Evolutionary conservation across 2,797 vertebrate genomes (phyloP).

Genomic region (Acrossocheilus wenchowensis): DNA sequence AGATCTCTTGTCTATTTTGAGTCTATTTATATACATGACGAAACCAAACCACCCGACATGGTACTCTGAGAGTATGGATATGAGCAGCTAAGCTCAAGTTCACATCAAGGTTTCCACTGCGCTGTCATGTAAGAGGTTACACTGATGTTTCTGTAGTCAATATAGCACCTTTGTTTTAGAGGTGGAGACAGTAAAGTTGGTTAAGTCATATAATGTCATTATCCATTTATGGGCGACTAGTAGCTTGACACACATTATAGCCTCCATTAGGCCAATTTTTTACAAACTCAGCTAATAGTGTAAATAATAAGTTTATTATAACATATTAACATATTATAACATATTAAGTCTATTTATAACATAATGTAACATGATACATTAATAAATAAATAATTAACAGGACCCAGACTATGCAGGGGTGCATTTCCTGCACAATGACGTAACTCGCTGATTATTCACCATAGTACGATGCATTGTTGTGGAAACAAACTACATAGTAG

Average conservation of each 20-base stretch:
- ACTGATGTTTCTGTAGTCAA: neutral
- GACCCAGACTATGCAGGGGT: neutral
- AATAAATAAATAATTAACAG: neutral
- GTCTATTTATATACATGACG: conserved; percentile 50
- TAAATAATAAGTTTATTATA: neutral
- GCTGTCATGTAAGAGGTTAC: neutral
- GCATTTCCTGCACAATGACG: too few relatives aligned
- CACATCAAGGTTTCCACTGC: conserved; percentile 12
- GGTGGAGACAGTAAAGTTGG: conserved; percentile 16
- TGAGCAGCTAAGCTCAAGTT: conserved; percentile 22
- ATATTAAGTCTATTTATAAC: neutral
- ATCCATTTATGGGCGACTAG: conserved; percentile 28
- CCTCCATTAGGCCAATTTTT: neutral
- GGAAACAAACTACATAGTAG: too few relatives aligned
- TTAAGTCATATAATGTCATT: conserved; percentile 22
- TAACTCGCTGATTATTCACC: neutral
- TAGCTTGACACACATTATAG: neutral
- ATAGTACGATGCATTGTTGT: too few relatives aligned
- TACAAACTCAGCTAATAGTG: neutral
- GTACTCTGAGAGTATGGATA: conserved; percentile 17
- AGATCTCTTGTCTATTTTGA: conserved; percentile 33
- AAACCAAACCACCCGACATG: conserved; percentile 42
- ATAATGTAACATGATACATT: too few relatives aligned
- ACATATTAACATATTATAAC: too few relatives aligned
- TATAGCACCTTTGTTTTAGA: neutral